Percentiles rank a stretch among this genome's conserved stretches.
Evolutionary conservation across 2,113 vertebrate genomes (phyloP).

Genomic region (Fregata magnificens): DNA sequence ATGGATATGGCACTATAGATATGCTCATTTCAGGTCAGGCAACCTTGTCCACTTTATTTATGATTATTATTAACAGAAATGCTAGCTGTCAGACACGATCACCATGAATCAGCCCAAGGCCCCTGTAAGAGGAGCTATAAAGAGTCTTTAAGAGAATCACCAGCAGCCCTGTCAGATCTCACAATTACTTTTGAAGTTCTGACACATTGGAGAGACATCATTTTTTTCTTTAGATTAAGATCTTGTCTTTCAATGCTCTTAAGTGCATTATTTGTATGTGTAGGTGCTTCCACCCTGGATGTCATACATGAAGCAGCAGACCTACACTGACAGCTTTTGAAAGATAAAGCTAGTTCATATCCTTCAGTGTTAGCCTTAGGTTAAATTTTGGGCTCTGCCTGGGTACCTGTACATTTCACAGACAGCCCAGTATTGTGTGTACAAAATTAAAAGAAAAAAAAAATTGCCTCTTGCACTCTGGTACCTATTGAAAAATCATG

Average conservation of each 20-base stretch:
- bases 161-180: constrained; percentile 26
- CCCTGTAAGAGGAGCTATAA: constrained; percentile 63
- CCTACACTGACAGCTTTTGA: background rate
- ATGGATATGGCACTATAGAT: constrained; percentile 60
- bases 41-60: constrained; percentile 79
- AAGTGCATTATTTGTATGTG: constrained; percentile 40
- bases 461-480: background rate
- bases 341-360: constrained; percentile 24
- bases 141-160: constrained; percentile 59
- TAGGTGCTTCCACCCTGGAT: constrained; percentile 13
- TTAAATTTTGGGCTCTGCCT: background rate
- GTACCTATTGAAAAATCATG: background rate
- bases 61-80: constrained; percentile 76
- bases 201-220: constrained; percentile 25
- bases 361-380: background rate
- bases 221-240: constrained; percentile 41
- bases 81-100: constrained; percentile 67
- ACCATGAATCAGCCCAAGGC: constrained; percentile 71
- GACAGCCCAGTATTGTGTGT: background rate
- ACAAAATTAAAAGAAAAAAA: background rate
- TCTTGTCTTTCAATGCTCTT: constrained; percentile 51
- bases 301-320: constrained; percentile 12
- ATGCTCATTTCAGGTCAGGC: constrained; percentile 69
- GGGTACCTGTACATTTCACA: background rate
- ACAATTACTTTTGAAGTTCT: constrained; percentile 13